phyloP scores from a whole-genome alignment of 2,797 vertebrate genomes.

The Sebastes oblongus region DNA sequence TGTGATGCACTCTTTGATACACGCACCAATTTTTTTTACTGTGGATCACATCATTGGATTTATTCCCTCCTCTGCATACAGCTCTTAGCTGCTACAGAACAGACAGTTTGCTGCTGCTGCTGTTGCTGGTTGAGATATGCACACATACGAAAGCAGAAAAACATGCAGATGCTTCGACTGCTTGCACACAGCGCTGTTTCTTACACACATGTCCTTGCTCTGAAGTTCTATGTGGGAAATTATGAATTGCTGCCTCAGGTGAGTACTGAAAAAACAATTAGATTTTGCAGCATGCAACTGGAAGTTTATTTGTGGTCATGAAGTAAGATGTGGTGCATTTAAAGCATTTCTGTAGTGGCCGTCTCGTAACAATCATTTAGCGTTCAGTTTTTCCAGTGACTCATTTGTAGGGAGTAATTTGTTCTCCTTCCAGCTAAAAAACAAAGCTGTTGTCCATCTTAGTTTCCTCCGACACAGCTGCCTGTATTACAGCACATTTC shows the following conservation, averaged over 20 bases:
- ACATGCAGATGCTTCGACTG: conserved; percentile 38
- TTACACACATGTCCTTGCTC: conserved; percentile 23
- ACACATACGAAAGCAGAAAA: conserved; percentile 42
- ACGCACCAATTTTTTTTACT: background rate
- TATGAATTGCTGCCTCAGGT: conserved; percentile 79
- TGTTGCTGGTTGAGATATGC: conserved; percentile 44
- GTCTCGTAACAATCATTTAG: background rate
- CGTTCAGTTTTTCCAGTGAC: background rate
- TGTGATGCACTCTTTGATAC: conserved; percentile 58
- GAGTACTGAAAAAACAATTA: conserved; percentile 48
- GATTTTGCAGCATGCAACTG: background rate
- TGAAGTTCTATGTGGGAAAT: conserved; percentile 57
- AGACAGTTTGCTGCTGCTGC: conserved; percentile 59
- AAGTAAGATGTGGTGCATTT: background rate
- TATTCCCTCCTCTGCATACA: conserved; percentile 68
- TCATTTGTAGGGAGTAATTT: background rate
- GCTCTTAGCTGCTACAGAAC: conserved; percentile 59
- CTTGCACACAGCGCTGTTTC: conserved; percentile 9
- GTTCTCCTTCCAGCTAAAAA: conserved; percentile 9
- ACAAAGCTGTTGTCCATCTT: conserved; percentile 16
- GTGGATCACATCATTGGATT: conserved; percentile 68
- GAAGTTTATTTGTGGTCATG: conserved; percentile 5
- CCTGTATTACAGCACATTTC: conserved; percentile 20
- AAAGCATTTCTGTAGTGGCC: background rate
- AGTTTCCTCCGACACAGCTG: conserved; percentile 29